Evolutionary conservation across 1,140 invertebrate genomes (phyloP).

Genomic region (Drosophila quadrilineata): DNA sequence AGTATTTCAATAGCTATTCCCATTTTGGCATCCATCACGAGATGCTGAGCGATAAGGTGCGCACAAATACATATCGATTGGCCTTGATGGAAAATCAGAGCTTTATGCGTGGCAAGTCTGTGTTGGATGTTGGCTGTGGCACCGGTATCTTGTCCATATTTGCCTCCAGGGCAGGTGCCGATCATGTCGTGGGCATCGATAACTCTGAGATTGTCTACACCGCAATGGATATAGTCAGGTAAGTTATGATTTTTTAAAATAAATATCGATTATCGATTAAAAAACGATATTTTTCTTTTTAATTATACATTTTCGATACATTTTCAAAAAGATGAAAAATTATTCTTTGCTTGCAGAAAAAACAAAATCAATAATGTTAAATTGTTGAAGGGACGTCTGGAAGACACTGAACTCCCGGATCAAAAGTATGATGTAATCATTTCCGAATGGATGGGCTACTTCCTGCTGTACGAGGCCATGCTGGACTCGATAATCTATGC

Average conservation of each 20-base stretch:
- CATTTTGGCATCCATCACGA: conserved; percentile 99
- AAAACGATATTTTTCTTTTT: too few relatives aligned
- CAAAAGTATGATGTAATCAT: conserved; percentile 97
- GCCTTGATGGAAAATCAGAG: conserved; percentile 93
- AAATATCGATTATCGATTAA: too few relatives aligned
- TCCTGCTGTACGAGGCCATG: conserved; percentile 99
- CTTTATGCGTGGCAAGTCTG: conserved; percentile 88
- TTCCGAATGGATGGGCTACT: conserved; percentile 99
- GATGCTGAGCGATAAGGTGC: conserved; percentile 90
- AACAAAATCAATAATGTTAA: conserved; percentile 86
- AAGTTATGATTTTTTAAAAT: not conserved
- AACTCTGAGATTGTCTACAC: conserved; percentile 92
- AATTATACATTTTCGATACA: too few relatives aligned
- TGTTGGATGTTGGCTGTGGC: conserved; percentile 97
- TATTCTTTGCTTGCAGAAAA: conserved; percentile 81
- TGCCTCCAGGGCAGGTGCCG: conserved; percentile 95
- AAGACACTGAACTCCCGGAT: conserved; percentile 90
- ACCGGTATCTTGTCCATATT: conserved; percentile 98
- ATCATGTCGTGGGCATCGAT: conserved; percentile 95
- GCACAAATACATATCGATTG: conserved; percentile 96
- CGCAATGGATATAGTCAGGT: conserved; percentile 89
- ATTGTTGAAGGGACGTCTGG: conserved; percentile 90
- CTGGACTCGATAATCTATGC: conserved; percentile 95
- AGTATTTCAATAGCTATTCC: conserved; percentile 97
- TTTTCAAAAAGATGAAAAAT: too few relatives aligned